Conservation (phyloP, 2,113 vertebrate genomes). For the Cercopithecus mona region DNA sequence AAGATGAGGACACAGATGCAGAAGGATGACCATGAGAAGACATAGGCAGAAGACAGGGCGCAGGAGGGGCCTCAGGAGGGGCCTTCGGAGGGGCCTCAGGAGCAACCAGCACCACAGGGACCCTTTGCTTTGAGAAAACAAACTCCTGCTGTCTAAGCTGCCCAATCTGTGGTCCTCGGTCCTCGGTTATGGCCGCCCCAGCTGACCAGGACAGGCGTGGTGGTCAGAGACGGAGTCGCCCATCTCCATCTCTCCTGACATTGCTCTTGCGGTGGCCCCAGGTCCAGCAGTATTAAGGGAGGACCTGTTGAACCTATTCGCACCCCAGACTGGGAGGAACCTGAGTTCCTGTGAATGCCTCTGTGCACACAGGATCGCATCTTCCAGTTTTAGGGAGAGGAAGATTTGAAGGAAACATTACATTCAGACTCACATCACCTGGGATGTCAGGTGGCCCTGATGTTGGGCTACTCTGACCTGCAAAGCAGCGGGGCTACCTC, state of each 20-base stretch:
- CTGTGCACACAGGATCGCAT: fast-evolving
- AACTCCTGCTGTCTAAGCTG: fast-evolving
- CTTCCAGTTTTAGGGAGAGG: neutral
- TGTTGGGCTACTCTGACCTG: fast-evolving
- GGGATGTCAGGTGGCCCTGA: fast-evolving
- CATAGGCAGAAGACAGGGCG: fast-evolving
- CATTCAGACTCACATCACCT: fast-evolving
- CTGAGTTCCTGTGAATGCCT: fast-evolving
- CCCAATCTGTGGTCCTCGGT: neutral
- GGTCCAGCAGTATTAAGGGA: fast-evolving
- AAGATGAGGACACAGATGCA: neutral
- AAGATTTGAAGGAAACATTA: fast-evolving
- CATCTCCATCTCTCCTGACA: neutral
- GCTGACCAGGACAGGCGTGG: neutral
- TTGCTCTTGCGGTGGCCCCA: fast-evolving
- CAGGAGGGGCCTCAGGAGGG: neutral
- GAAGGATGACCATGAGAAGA: fast-evolving
- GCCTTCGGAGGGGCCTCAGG: too few relatives aligned
- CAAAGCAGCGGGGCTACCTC: fast-evolving
- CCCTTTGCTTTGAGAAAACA: too few relatives aligned
- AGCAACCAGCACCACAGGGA: too few relatives aligned
- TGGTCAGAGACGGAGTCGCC: neutral
- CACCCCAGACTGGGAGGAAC: neutral
- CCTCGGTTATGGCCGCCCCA: fast-evolving
- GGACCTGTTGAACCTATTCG: fast-evolving